Conservation (phyloP, 2,113 vertebrate species). For the Grallaria varia region DNA sequence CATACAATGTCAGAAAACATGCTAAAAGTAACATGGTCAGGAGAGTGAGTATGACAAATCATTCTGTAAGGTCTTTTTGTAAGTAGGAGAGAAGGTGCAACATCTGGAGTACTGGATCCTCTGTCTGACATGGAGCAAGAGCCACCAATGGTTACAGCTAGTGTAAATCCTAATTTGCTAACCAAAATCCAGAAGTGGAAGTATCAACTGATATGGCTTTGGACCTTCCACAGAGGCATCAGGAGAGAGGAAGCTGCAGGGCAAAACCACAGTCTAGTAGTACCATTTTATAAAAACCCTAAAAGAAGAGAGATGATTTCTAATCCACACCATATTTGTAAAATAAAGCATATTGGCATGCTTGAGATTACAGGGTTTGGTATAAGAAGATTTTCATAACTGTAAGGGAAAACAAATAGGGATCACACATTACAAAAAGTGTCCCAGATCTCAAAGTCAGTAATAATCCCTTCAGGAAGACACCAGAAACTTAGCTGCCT, state of each 20-base stretch:
- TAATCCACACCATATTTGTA: background rate
- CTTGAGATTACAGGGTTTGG: background rate
- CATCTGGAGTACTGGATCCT: background rate
- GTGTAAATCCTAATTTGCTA: background rate
- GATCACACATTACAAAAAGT: background rate
- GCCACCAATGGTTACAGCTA: background rate
- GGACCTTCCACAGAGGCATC: background rate
- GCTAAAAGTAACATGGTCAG: accelerated
- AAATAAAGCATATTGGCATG: background rate
- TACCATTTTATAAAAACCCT: background rate
- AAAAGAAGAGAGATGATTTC: background rate
- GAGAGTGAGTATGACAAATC: background rate
- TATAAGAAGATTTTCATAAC: background rate
- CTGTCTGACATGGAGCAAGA: background rate
- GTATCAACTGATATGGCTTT: background rate
- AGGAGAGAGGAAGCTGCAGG: background rate
- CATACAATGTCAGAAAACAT: background rate
- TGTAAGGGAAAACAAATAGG: background rate
- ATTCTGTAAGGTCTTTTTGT: background rate
- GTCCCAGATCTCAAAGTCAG: background rate
- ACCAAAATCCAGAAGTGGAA: background rate
- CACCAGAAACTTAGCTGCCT: background rate
- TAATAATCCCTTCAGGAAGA: background rate
- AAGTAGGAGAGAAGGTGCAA: background rate
- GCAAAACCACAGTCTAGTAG: background rate